phyloP scores from a whole-genome alignment of 2,113 vertebrate species.

The Phycodurus eques region DNA sequence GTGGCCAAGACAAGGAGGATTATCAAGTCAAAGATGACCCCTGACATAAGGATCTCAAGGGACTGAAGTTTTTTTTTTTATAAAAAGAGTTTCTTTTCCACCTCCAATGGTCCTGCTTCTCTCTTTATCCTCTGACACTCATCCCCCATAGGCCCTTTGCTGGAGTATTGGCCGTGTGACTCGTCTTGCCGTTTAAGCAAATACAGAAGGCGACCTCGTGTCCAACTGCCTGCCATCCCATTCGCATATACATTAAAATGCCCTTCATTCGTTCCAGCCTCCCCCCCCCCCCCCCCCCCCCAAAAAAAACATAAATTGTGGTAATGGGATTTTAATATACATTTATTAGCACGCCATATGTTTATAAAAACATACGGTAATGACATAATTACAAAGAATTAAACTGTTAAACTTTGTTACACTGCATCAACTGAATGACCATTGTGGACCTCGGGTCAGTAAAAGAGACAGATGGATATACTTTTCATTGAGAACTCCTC shows the following conservation, averaged over 20 bases:
- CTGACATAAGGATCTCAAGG: slow-evolving; percentile 68
- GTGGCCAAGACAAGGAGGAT: slow-evolving; percentile 56
- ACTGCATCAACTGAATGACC: no score
- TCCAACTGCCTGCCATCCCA: neutral
- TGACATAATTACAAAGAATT: no score
- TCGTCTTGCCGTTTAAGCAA: slow-evolving; percentile 42
- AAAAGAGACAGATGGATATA: no score
- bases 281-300: fast-evolving
- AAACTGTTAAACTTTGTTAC: no score
- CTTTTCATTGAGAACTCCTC: no score
- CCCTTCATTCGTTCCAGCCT: neutral
- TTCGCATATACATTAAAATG: neutral
- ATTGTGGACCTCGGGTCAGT: no score
- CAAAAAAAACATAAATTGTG: no score
- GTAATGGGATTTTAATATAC: no score
- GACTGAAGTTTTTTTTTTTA: slow-evolving; percentile 48
- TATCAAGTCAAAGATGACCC: slow-evolving; percentile 77
- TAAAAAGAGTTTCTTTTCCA: slow-evolving; percentile 34
- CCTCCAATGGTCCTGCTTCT: slow-evolving; percentile 37
- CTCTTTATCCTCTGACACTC: slow-evolving; percentile 53
- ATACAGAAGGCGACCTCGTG: slow-evolving; percentile 6
- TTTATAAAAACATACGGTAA: no score
- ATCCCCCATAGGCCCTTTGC: slow-evolving; percentile 3
- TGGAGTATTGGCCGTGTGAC: slow-evolving; percentile 49
- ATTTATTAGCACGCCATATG: no score